Base-by-base conservation (phyloP, 2,113 vertebrate genomes). In the Kryptolebias marmoratus region DNA sequence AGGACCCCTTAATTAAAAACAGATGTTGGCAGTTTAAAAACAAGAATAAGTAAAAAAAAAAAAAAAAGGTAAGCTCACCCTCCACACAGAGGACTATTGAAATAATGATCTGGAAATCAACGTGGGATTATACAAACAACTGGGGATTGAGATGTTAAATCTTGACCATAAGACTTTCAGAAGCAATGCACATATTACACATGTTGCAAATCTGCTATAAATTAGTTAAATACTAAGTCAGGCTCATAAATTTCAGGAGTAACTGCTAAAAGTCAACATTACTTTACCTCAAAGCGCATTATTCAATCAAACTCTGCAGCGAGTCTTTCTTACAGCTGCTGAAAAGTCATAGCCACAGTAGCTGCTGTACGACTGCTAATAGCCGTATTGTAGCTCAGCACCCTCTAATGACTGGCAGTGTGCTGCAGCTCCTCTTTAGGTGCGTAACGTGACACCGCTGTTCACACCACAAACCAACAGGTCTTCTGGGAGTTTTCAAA, bases 1-100 rank as follows among this genome's bases (percentile, higher is more conserved):
- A 87, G 89, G 90, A 89, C 84, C 80, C 75, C 82, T 75, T 88
- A 88, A 92, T 89, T 85, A 75, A 85, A 87, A 81, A 57, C 91
- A 91, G 81, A 81, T 88, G 89, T 77, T 54, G 58, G 80, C 76
- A 73, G 80, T 87, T 81, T 50, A 62, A 79, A 63, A 65, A 5
- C 45, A 61, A 42, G 63, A 68, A 54, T 52, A 58, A 75, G 62
- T 73, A 70, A 63, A 71, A 53, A 49, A n/a, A 73, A 66, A 68
- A 68, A 47, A 77, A 73, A 82, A 87, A 79, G 80, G 18, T 83
- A 74, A 72, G 55, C 64, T 70, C 77, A 62, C 58, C 66, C 71
- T 16, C 13, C 62, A 66, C 42, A 60, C 64, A 63, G 62, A 78
- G 49, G 82, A 77, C 79, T 56, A 69, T 63, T 68, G 77, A 73